phyloP scores from a whole-genome alignment of 2,113 vertebrate species.

The Calidris pugnax region DNA sequence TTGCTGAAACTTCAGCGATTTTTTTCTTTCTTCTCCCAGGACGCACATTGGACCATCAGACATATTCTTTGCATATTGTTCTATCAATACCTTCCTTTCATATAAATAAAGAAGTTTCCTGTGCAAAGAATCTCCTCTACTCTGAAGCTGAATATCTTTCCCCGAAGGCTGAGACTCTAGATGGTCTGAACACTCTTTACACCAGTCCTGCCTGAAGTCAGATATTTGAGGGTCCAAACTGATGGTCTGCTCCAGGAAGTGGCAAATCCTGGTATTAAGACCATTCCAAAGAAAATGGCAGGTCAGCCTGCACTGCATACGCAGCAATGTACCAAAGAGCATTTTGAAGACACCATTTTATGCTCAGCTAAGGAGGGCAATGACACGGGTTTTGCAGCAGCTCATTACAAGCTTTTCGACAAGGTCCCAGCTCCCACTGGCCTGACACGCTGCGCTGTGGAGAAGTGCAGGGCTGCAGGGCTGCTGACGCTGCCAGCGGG shows the following conservation, averaged over 20 bases:
- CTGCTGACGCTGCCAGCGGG: background rate
- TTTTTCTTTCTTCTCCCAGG: background rate
- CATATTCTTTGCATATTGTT: background rate
- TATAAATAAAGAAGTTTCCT: background rate
- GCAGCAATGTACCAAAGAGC: background rate
- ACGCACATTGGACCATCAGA: background rate
- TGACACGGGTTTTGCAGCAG: background rate
- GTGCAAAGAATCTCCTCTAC: background rate
- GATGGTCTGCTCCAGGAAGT: background rate
- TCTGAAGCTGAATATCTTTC: background rate
- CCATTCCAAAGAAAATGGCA: background rate
- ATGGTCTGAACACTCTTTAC: background rate
- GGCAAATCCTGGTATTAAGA: background rate
- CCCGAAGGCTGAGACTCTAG: background rate
- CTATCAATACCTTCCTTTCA: background rate
- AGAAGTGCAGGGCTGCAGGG: background rate
- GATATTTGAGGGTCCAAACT: background rate
- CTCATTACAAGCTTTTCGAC: background rate
- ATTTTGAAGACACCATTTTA: background rate
- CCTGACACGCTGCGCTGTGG: background rate
- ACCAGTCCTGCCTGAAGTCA: background rate
- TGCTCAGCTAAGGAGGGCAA: background rate
- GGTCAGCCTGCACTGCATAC: background rate
- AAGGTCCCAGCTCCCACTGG: background rate
- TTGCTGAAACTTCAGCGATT: background rate